Base-by-base conservation (phyloP, 1,140 invertebrate species). In the Sinonovacula constricta region DNA sequence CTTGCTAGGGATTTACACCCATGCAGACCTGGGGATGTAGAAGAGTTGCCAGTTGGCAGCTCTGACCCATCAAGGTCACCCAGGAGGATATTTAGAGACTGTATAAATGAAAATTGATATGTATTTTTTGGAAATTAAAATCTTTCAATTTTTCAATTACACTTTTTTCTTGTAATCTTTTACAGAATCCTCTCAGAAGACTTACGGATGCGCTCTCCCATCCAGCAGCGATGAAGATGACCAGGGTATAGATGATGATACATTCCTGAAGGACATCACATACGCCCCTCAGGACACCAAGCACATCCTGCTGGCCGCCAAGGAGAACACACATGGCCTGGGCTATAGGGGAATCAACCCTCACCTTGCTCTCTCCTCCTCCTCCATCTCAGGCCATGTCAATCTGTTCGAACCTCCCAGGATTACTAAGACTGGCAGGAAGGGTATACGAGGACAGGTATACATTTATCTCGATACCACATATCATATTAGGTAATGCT, bases 211-310 rank as follows among this genome's bases (percentile, higher is more conserved):
- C 91, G 91, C 93, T 67, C 90, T 95, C 80, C 94, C 93, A 5
- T 83, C 88, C 36, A 66, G 60, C 15, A 62, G 68, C 62, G 77
- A 79, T 26, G 68, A 3, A 45, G 18, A 49, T 51, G 12, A 70
- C 72, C 1, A 30, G 12, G 93, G 94, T 57, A 93, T 87, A 69
- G 80, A 89, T 59, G 88, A 90, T 68, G 80, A 88, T 70, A 65
- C 83, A 15, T 95, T 96, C n/a, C 96, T 96, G 5, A 94, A 95
- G 88, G 97, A 98, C 60, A 85, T 88, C 18, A 93, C 94, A 12
- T 96, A 97, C 91, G 96, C 96, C n/a, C 96, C 96, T 7, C 94
- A 18, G 88, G 97, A 98, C 91, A 94, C 94, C 83, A 94, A 95
- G 75, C 93, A 54, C 26, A 56, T 62, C 15, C 39, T 51, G 10